Evolutionary conservation across 2,888 invertebrate genomes (phyloP).

Genomic region (Drosophila neutralis): DNA sequence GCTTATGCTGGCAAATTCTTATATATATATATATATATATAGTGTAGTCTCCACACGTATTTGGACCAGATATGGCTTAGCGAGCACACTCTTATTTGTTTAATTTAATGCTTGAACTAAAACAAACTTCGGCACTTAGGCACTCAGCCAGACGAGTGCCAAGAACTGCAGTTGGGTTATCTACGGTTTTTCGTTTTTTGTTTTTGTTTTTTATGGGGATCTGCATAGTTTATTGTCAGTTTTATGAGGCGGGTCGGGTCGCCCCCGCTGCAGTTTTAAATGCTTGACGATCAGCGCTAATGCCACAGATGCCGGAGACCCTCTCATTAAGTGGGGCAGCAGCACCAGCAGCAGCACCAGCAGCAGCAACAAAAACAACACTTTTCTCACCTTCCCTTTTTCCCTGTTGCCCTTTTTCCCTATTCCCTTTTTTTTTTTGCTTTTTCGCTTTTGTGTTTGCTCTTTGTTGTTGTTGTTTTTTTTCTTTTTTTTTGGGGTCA

Average conservation of each 20-base stretch:
- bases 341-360: conserved; percentile 24
- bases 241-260: conserved; percentile 55
- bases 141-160: conserved; percentile 25
- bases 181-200: not conserved
- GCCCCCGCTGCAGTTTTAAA: conserved; percentile 64
- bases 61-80: not conserved
- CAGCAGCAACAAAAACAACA: conserved; percentile 32
- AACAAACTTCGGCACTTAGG: conserved; percentile 18
- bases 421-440: conserved; percentile 20
- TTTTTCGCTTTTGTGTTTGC: conserved; percentile 27
- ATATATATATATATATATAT: not conserved
- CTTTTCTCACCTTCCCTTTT: conserved; percentile 66
- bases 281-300: conserved; percentile 63
- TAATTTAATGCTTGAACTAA: conserved; percentile 57
- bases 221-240: conserved; percentile 65
- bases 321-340: conserved; percentile 59
- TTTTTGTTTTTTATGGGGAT: conserved; percentile 34
- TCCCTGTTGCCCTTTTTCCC: conserved; percentile 2
- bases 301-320: conserved; percentile 52
- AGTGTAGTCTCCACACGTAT: not conserved
- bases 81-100: conserved; percentile 23
- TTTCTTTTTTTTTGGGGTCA: conserved; percentile 60
- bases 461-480: conserved; percentile 46
- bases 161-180: conserved; percentile 32
- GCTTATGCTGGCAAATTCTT: not conserved